phyloP scores from a whole-genome alignment of 2,888 invertebrate genomes.

The Acleris emargana region DNA sequence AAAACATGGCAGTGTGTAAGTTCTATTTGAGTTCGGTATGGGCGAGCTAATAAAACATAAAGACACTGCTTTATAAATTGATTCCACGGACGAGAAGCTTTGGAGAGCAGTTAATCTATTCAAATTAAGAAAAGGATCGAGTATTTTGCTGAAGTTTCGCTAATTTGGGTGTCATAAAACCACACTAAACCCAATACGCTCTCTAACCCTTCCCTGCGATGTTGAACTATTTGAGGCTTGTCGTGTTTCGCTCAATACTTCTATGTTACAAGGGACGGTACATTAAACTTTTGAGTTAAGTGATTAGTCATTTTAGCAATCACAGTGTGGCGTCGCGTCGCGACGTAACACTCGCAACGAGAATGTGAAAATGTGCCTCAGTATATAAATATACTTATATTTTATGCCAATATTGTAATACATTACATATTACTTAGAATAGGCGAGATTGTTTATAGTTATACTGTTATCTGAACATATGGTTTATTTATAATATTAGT shows the following conservation, averaged over 20 bases:
- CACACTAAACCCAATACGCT: background rate
- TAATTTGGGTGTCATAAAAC: too few species aligned
- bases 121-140: too few species aligned
- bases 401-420: constrained; percentile 56
- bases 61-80: background rate
- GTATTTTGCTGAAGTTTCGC: too few species aligned
- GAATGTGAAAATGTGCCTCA: constrained; percentile 55
- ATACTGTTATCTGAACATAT: constrained; percentile 39
- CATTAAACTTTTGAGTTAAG: constrained; percentile 41
- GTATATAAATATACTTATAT: constrained; percentile 55
- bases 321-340: constrained; percentile 40
- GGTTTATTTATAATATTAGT: constrained; percentile 39
- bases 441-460: constrained; percentile 36
- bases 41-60: too few species aligned
- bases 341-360: constrained; percentile 40
- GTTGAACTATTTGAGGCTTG: constrained; percentile 49
- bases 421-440: constrained; percentile 32
- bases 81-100: background rate
- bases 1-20: too few species aligned
- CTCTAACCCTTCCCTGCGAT: background rate
- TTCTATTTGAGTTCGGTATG: too few species aligned
- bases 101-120: background rate
- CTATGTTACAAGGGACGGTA: constrained; percentile 51
- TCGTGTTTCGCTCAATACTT: constrained; percentile 53
- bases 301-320: constrained; percentile 27